Evolutionary conservation across 2,888 invertebrate species (phyloP), one percentile per base, ranked within the genome.

Genomic region (Pseudococcus jackbeardsleyi): DNA sequence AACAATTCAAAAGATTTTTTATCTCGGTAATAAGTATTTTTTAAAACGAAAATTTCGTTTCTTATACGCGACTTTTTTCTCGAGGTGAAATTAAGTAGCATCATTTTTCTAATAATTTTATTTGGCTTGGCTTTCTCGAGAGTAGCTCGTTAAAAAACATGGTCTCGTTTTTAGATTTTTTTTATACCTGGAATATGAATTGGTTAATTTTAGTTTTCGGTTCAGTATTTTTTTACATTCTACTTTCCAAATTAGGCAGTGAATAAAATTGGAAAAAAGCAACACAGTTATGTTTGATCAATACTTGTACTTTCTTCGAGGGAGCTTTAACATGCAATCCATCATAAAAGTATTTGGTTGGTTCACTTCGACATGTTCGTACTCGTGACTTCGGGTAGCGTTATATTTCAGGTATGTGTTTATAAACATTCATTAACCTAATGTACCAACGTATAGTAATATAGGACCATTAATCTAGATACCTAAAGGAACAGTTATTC

Each of bases 281-380:
- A 17, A 72, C 33, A 26, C 33, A 4, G 26, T 26, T 68, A 68
- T 72, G 72, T 72, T 72, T 72, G 72, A 72, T 72, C 72, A 72
- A 72, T 72, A 72, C 7, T 72, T 72, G 5, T 17, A 72, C 7
- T 33, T 72, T 72, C 33, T 72, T 72, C 12, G 33, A 39, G 33
- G 72, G 33, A 72, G 12, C 72, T 33, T 33, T 19, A 72, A 72
- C 72, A 72, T 72, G 72, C 33, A 72, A 72, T 72, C 72, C 33
- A 72, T 72, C 72, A 72, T 72, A 72, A 72, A 39, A 72, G 15
- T 72, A 39, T 33, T 72, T 72, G 4, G 33, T 72, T 6, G 72
- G 7, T 72, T 26, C 6, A 17, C 72, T 72, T 72, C 33, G 26
- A 72, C 72, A 72, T 72, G 72, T 72, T 72, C 72, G 17, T 39